Percentiles rank a stretch among this genome's conserved stretches.
phyloP scores from a whole-genome alignment of 53 echinoderm and acorn worm genomes.

The Apostichopus leukothele region DNA sequence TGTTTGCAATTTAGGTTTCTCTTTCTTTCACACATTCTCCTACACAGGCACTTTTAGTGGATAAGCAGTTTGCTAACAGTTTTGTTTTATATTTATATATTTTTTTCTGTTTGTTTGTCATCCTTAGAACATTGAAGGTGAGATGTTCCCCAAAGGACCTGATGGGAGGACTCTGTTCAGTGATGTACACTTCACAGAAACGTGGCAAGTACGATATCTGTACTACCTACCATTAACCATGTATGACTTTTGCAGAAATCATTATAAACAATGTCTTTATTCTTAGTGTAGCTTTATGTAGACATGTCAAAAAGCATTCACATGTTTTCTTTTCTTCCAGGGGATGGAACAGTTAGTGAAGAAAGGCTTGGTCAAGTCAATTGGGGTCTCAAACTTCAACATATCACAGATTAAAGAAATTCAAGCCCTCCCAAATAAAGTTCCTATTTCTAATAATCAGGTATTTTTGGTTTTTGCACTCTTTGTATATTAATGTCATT shows the following conservation, averaged over 20 bases:
- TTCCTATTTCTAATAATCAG: slow-evolving; percentile 39
- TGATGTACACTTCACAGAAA: slow-evolving; percentile 62
- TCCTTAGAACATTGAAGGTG: slow-evolving; percentile 52
- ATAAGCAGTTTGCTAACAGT: too few relatives aligned
- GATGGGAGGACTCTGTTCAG: slow-evolving; percentile 50
- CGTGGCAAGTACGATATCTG: slow-evolving; percentile 53
- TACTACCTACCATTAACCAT: too few relatives aligned
- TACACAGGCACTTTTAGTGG: too few relatives aligned
- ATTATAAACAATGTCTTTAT: too few relatives aligned
- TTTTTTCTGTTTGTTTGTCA: too few relatives aligned
- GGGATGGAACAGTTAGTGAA: slow-evolving; percentile 86
- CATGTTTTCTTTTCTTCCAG: slow-evolving; percentile 37
- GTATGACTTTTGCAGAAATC: too few relatives aligned
- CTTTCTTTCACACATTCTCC: too few relatives aligned
- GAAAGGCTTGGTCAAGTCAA: slow-evolving; percentile 69
- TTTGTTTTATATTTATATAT: too few relatives aligned
- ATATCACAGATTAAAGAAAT: slow-evolving; percentile 67
- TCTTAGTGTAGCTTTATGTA: too few relatives aligned
- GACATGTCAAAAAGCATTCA: too few relatives aligned
- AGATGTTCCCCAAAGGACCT: slow-evolving; percentile 55
- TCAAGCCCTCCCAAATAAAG: slow-evolving; percentile 50
- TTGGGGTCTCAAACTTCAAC: slow-evolving; percentile 90
- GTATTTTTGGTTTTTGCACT: neutral
- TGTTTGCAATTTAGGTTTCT: too few relatives aligned
- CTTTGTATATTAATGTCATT: too few relatives aligned